These are phyloP conservation scores for Cheilosia pagana DNA, from an alignment of 2,888 invertebrate genomes.

Conservation along the genomic window DNA sequence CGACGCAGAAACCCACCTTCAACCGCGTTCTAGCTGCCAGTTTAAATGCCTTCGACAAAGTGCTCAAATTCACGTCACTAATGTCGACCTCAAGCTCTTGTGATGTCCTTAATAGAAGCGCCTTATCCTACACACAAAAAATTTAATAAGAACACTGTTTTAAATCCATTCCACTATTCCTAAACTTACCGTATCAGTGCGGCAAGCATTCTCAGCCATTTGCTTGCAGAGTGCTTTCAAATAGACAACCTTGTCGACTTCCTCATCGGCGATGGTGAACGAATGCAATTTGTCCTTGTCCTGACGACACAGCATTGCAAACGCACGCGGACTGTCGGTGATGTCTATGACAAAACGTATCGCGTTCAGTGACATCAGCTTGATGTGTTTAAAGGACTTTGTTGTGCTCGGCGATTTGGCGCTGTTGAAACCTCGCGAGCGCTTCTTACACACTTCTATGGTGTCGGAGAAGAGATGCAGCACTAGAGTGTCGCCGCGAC, in stretches of 20 bases:
- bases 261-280: conserved; percentile 93
- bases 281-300: conserved; percentile 95
- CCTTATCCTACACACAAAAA: conserved; percentile 80
- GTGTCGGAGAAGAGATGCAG: conserved; percentile 97
- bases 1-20: conserved; percentile 85
- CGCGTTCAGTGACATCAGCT: conserved; percentile 93
- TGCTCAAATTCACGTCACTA: conserved; percentile 93
- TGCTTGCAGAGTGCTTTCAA: conserved; percentile 93
- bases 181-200: conserved; percentile 93
- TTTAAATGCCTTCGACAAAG: conserved; percentile 95
- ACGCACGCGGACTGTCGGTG: conserved; percentile 94
- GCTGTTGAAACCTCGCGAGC: conserved; percentile 90
- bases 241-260: conserved; percentile 91
- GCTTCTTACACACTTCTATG: conserved; percentile 94
- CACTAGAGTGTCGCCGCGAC: conserved; percentile 93
- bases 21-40: conserved; percentile 92
- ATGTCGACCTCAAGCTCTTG: conserved; percentile 94
- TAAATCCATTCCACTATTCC: not conserved
- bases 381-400: conserved; percentile 96
- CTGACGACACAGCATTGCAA: conserved; percentile 94
- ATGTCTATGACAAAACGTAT: conserved; percentile 97
- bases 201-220: conserved; percentile 96
- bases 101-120: conserved; percentile 81
- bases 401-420: conserved; percentile 89
- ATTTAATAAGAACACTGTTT: not conserved